Base-by-base conservation (phyloP, 2,113 vertebrate species). In the Cynocephalus volans region DNA sequence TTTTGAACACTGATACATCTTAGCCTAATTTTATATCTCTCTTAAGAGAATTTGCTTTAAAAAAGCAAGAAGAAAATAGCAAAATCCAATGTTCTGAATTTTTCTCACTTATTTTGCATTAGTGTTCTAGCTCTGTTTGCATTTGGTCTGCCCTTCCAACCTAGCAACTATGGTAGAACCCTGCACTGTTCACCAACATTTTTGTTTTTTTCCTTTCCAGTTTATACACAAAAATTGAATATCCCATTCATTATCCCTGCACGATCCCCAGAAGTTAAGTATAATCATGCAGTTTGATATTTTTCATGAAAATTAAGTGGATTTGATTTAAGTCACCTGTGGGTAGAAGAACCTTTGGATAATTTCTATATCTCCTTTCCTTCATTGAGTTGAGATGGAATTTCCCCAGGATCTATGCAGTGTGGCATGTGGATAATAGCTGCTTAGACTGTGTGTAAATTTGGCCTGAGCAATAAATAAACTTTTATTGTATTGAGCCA, bases 11-110 rank as follows among this genome's bases (percentile, higher is more conserved):
- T 41, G 64, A 85, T 95, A 67, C 14, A 73, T 45, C 24, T 9
- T 64, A 58, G 62, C 5, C 48, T 79, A 96, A 96, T 41, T 73
- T 65, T 77, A 17, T 83, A 23, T 96, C n/a, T 62, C 41, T 64
- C 21, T 60, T 48, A 48, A 0, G 15, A 31, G 21, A 87, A 72
- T 75, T 73, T 81, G 11, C 48, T 94, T 94, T 94, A 28, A 54
- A 96, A 77, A 86, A 86, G 4, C 6, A 69, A 86, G 67, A 90
- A 80, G 10, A 81, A 90, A 67, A 75, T 60, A 94, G 50, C 28
- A 87, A 91, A 67, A 69, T 73, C n/a, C 12, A 75, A 45, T 3
- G 23, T 82, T 60, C 8, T 87, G 21, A 65, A 58, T 67, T 82
- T 62, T 64, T 87, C 36, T n/a, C n/a, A n/a, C 50, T 82, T 76